A percentile compares a stretch with the other conserved stretches of the same genome.
phyloP scores from a whole-genome alignment of 30 jellyfish, hydroid and myxozoan genomes.

The Mastigias papua region DNA sequence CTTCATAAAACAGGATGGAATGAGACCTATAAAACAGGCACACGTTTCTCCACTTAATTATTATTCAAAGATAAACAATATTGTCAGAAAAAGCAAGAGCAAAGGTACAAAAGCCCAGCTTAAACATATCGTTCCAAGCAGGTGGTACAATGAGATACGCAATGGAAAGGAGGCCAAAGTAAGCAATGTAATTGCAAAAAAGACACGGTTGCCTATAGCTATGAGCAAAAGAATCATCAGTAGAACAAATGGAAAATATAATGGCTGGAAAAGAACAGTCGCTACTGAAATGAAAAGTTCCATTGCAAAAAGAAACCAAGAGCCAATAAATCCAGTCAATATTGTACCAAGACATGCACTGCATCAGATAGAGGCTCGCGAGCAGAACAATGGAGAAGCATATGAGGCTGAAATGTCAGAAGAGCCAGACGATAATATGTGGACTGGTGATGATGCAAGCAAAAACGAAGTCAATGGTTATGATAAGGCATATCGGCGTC shows the following conservation, averaged over 20 bases:
- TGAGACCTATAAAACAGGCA: not conserved
- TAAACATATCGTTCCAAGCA: not conserved
- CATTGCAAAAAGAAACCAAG: slow-evolving; percentile 27
- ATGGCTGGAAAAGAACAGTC: not conserved
- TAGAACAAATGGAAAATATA: slow-evolving; percentile 19
- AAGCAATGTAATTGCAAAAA: not conserved
- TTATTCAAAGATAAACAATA: not conserved
- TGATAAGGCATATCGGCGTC: slow-evolving; percentile 48
- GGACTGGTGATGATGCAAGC: slow-evolving; percentile 52
- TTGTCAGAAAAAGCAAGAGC: not conserved
- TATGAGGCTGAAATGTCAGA: slow-evolving; percentile 57
- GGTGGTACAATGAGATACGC: not conserved
- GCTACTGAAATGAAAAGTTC: not conserved
- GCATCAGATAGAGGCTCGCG: slow-evolving; percentile 60
- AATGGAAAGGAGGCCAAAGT: not conserved
- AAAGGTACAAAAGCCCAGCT: no score
- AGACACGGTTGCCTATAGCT: not conserved
- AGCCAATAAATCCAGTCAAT: slow-evolving; percentile 33
- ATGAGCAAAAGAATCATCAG: not conserved
- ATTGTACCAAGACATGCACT: slow-evolving; percentile 61
- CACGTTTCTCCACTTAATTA: slow-evolving; percentile 16
- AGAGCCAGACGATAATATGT: slow-evolving; percentile 26
- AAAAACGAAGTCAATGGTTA: slow-evolving; percentile 42
- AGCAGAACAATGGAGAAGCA: slow-evolving; percentile 3
- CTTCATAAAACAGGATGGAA: not conserved